Base-by-base conservation (phyloP, 2,113 vertebrate genomes). In the Myotis davidii region DNA sequence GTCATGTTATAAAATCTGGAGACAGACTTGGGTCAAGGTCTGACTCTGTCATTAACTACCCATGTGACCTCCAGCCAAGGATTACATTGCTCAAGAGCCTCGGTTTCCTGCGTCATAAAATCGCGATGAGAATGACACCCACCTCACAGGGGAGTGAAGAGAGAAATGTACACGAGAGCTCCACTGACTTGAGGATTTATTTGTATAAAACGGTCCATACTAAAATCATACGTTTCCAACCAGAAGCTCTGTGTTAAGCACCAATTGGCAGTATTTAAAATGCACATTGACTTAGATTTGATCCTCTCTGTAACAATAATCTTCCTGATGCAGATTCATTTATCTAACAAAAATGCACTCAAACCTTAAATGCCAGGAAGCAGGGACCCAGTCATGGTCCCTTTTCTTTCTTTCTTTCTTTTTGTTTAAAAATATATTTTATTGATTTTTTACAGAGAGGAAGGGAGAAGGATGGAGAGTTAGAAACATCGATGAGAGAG, bases 21-120 rank as follows among this genome's bases (percentile, higher is more conserved):
- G 82, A 85, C 37, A 94, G 76, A 17, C 59, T 18, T 32, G 9
- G 82, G 88, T 94, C 85, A 96, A 96, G 72, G 34, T 92, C 72
- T 87, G 74, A 70, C 29, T 72, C 81, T 91, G 32, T 91, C 65
- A 59, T 76, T 52, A 90, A 79, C 50, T n/a, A 42, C n/a, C 52
- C 74, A 20, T 64, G 32, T 94, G 95, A 96, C 39, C 69, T 48
- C 27, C 45, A 29, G 9, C 9, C 52, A 76, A 72, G 17, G 39
- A 84, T 59, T 39, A 32, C 20, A 92, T 65, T 91, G 90, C 70
- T 81, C 59, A 64, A 65, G 17, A 54, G 37, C 54, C 65, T 90
- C 21, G 17, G 77, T 85, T 92, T 82, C 81, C 72, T 61, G 25
- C 69, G 50, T 91, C 25, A 11, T 59, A 45, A 88, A 59, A 52